phyloP scores from a whole-genome alignment of 53 echinoderm and acorn worm species.

The Hippasteria phrygiana region DNA sequence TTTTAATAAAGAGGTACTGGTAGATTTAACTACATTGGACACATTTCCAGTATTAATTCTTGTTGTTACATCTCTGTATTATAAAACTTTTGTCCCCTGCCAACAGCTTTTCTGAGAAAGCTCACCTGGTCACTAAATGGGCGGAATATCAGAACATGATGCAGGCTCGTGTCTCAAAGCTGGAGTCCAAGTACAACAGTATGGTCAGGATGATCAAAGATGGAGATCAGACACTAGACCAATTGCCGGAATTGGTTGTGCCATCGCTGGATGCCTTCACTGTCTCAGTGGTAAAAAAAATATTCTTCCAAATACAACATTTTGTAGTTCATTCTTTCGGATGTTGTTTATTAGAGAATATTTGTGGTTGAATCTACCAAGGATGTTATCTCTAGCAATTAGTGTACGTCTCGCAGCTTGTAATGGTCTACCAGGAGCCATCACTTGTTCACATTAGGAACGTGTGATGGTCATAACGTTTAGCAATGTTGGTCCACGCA shows the following conservation, averaged over 20 bases:
- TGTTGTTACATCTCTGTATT: not conserved
- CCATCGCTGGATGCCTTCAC: conserved; percentile 30
- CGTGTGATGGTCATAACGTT: no score
- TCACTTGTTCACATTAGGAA: no score
- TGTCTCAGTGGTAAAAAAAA: conserved; percentile 21
- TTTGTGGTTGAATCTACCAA: no score
- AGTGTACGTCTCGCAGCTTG: no score
- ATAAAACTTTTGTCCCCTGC: not conserved
- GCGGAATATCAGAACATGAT: conserved; percentile 15
- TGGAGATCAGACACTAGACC: conserved; percentile 35
- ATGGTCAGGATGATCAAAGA: conserved; percentile 20
- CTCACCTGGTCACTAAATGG: conserved; percentile 27
- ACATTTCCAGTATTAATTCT: no score
- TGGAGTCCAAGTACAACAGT: conserved; percentile 8
- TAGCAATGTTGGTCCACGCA: no score
- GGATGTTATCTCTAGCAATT: no score
- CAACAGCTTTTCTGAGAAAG: conserved; percentile 21
- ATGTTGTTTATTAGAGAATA: no score
- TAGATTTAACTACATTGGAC: no score
- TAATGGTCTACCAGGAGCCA: no score
- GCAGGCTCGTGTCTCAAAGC: conserved; percentile 6
- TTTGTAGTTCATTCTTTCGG: not conserved
- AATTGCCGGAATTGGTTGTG: conserved; percentile 16
- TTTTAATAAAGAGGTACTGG: not conserved
- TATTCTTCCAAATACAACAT: not conserved